These are phyloP conservation scores for Chelmon rostratus DNA, from an alignment of 2,797 vertebrate species.

Conservation along the genomic window DNA sequence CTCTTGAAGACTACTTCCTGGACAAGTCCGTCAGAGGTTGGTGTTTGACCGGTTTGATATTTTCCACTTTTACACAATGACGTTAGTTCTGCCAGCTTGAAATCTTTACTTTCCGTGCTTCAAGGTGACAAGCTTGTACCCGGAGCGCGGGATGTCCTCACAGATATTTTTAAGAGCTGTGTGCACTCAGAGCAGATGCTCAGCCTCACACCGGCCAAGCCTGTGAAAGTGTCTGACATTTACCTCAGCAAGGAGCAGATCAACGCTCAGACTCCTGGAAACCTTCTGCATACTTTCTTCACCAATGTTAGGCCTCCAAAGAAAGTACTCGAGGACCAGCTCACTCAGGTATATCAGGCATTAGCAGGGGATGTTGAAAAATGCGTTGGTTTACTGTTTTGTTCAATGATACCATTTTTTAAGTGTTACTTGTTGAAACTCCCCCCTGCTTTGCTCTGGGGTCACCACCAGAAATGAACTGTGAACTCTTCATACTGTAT, in stretches of 20 bases:
- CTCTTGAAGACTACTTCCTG: constrained; percentile 95
- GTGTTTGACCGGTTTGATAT: constrained; percentile 23
- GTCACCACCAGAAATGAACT: not conserved
- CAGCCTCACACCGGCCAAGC: constrained; percentile 94
- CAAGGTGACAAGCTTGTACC: constrained; percentile 95
- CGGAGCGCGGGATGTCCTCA: constrained; percentile 93
- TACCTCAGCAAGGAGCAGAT: constrained; percentile 99
- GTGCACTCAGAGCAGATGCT: constrained; percentile 95
- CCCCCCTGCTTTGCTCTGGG: not conserved
- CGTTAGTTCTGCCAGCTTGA: not conserved
- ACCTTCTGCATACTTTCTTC: constrained; percentile 96
- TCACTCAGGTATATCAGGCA: constrained; percentile 90
- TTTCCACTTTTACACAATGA: constrained; percentile 19
- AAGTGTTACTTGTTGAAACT: not conserved
- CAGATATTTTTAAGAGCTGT: constrained; percentile 98
- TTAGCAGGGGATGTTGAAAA: not conserved
- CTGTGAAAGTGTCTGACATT: constrained; percentile 95
- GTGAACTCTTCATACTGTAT: not conserved
- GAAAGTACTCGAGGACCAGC: constrained; percentile 97
- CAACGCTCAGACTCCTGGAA: constrained; percentile 95
- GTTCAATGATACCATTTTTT: not conserved
- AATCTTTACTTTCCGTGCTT: constrained; percentile 17
- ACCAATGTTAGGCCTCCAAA: constrained; percentile 96
- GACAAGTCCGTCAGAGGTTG: constrained; percentile 96
- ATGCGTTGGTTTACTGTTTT: not conserved